Evolutionary conservation across 2,113 vertebrate species (phyloP), one percentile per base, ranked within the genome.

Genomic region (Cottus gobio): DNA sequence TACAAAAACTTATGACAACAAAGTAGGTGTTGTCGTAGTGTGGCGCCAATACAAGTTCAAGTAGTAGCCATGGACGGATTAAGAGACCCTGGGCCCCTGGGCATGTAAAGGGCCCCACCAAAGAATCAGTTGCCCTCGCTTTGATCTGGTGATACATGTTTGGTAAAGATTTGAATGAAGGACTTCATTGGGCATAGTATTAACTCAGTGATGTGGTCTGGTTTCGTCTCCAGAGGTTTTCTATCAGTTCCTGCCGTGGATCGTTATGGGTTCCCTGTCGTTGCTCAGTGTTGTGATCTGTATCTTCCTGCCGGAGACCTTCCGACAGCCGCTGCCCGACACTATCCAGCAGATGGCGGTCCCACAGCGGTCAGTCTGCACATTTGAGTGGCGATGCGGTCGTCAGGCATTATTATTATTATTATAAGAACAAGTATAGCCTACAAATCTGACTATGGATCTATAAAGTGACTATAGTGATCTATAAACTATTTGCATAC

Each of bases 291-390:
- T 85, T 42, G 0, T 83, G 24, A 30, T 91, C 61, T 82, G 71
- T 39, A 0, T 82, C 50, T 79, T 89, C 28, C 77, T 91, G 72
- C 91, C 87, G 0, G 91, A 92, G 75, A 89, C 90, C 11, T 88
- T 92, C 84, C 72, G 26, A 24, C 69, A 76, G 63, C 77, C 75
- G 1, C 74, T 92, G 48, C 82, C 87, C 0, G 90, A 92, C 63
- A 82, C 86, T 5, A 87, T 91, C 22, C 48, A 89, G 56, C 83
- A 92, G 85, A 75, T 92, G 54, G 42, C 71, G 0, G 2, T 0
- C 16, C 22, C 5, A 28, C 71, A 50, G 24, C 9, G 67, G 89
- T 90, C 54, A 86, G 86, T 72, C 34, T 73, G 50, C 57, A 39
- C n/a, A 52, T 22, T n/a, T 31, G 11, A 68, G 26, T 20, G 7